Evolutionary conservation across 2,113 vertebrate genomes (phyloP), one percentile per base, ranked within the genome.

Genomic region (Oncorhynchus keta): DNA sequence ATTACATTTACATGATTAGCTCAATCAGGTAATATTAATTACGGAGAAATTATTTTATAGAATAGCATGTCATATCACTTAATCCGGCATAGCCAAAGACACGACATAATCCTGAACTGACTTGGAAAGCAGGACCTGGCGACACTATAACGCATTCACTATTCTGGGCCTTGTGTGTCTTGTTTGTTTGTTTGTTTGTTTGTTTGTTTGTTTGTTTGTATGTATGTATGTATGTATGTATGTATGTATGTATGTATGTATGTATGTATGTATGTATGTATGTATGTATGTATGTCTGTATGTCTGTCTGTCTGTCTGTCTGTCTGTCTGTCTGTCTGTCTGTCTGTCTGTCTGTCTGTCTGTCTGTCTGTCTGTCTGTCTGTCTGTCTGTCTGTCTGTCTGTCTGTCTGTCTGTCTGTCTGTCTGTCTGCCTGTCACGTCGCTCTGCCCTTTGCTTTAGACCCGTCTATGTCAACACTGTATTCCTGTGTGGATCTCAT

Each of bases 361-460:
- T 76, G 22, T 48, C 71, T 76, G 22, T 48, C 71, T 76, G 22
- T 48, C 71, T 76, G 22, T 48, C 71, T 76, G 22, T 48, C 71
- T 76, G 22, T 48, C 71, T 76, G 22, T 48, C 71, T 76, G 22
- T 48, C 71, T 76, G 22, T 48, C 71, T 76, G 22, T 48, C 71
- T 76, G 22, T 48, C 71, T 76, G 22, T 48, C 71, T 76, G 70
- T 79, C 76, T 70, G 39, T 82, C 71, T 73, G 81, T 82, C 77
- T 85, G 59, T 74, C 48, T 51, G 65, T 72, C 87, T 93, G 89
- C 91, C 49, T 32, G 88, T 92, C 92, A 92, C 93, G 89, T 92
- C 90, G 80, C 77, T 83, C 82, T 93, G 92, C 92, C 91, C 92
- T 93, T 93, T 93, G 87, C 90, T 92, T 90, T 90, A 78, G 87